These are phyloP conservation scores for Callionymus lyra DNA, from an alignment of 2,113 vertebrate species.

Conservation along the genomic window DNA sequence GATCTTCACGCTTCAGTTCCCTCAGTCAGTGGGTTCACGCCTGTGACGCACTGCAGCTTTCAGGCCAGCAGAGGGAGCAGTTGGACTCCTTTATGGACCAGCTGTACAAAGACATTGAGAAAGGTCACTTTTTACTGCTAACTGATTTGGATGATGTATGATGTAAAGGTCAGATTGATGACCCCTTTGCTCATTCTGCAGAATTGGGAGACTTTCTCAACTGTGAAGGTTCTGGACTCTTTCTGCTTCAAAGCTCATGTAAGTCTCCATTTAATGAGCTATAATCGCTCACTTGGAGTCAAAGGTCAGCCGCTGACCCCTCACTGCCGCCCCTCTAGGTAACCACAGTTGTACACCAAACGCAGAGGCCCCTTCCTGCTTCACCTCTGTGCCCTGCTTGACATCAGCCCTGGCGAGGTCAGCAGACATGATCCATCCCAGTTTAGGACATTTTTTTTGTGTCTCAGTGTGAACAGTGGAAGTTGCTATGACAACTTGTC, in stretches of 20 bases:
- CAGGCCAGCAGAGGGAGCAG: constrained; percentile 80
- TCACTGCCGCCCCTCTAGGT: constrained; percentile 58
- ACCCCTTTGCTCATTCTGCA: constrained; percentile 47
- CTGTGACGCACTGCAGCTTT: constrained; percentile 83
- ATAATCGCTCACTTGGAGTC: constrained; percentile 6
- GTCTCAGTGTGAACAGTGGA: constrained; percentile 22
- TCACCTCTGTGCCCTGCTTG: constrained; percentile 81
- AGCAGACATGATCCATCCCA: constrained; percentile 41
- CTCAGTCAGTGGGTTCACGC: constrained; percentile 95
- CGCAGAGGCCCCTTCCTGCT: constrained; percentile 86
- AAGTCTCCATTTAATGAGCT: constrained; percentile 52
- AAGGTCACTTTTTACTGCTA: constrained; percentile 64
- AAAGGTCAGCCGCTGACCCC: neutral
- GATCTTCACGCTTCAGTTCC: constrained; percentile 74
- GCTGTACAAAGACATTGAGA: constrained; percentile 96
- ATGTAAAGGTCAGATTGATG: neutral
- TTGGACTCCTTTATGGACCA: constrained; percentile 92
- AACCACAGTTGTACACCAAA: constrained; percentile 98
- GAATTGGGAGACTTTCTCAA: constrained; percentile 95
- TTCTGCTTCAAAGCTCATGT: constrained; percentile 95
- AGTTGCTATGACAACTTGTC: constrained; percentile 56
- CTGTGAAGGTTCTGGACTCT: constrained; percentile 97
- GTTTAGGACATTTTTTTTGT: constrained; percentile 20
- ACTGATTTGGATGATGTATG: too few relatives aligned
- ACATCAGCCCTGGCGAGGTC: constrained; percentile 89